Percentiles rank a stretch among this genome's conserved stretches.
These are phyloP conservation scores for Formica aserva DNA, from an alignment of 2,888 invertebrate species.

Conservation along the genomic window DNA sequence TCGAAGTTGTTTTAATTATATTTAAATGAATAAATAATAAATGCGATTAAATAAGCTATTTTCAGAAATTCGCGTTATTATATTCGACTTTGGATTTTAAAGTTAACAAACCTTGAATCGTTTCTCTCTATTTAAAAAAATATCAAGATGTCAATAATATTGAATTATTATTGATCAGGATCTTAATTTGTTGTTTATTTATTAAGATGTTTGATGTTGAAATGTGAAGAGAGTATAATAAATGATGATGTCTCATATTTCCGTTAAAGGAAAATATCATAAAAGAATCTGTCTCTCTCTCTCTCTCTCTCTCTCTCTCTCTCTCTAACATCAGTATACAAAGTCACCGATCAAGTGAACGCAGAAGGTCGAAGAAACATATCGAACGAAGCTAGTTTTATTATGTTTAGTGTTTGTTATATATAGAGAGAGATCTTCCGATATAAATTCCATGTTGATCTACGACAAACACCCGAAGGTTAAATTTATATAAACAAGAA, in stretches of 20 bases:
- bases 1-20: background rate
- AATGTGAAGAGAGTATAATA: background rate
- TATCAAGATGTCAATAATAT: background rate
- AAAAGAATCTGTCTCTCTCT: background rate
- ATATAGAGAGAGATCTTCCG: background rate
- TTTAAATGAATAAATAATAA: background rate
- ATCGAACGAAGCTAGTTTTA: background rate
- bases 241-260: background rate
- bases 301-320: too few relatives aligned
- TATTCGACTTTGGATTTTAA: background rate
- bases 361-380: slow-evolving; percentile 35
- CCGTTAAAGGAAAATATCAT: background rate
- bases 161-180: background rate
- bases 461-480: slow-evolving; percentile 1
- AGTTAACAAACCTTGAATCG: background rate
- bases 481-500: slow-evolving; percentile 25
- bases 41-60: background rate
- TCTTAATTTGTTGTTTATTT: background rate
- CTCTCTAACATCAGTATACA: background rate
- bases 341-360: slow-evolving; percentile 1
- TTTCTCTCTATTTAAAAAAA: background rate
- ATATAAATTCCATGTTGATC: background rate
- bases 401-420: slow-evolving; percentile 10
- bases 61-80: background rate
- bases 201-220: background rate